Conservation (phyloP, 2,797 vertebrate genomes). For the Gobio occitaniae region DNA sequence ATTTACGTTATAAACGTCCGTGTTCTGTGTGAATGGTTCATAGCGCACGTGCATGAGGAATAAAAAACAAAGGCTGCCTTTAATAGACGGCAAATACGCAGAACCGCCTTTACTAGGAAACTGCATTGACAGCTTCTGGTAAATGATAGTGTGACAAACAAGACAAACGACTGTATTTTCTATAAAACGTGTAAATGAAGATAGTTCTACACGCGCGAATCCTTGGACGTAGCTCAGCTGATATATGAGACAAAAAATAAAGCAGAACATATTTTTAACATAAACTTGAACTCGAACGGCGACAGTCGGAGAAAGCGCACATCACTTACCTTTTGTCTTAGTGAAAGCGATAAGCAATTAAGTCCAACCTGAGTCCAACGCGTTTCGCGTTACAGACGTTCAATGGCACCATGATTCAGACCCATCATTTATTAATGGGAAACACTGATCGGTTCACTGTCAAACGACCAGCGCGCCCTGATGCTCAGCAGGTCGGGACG, state of each 20-base stretch:
- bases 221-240: too few relatives aligned
- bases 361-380: slow-evolving; percentile 33
- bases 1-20: not conserved
- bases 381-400: slow-evolving; percentile 40
- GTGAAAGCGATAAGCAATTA: slow-evolving; percentile 29
- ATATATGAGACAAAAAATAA: not conserved
- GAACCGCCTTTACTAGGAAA: slow-evolving; percentile 39
- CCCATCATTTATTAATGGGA: slow-evolving; percentile 40
- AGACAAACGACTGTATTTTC: not conserved
- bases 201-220: not conserved
- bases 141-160: slow-evolving; percentile 11
- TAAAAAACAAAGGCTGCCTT: slow-evolving; percentile 31
- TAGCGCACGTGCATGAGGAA: slow-evolving; percentile 18
- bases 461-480: slow-evolving; percentile 12
- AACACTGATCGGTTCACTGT: not conserved
- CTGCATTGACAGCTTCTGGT: slow-evolving; percentile 13
- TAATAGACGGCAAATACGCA: slow-evolving; percentile 33
- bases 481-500: slow-evolving; percentile 4
- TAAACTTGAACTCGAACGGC: not conserved
- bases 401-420: slow-evolving; percentile 31
- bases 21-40: not conserved
- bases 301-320: slow-evolving; percentile 31
- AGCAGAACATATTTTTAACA: not conserved
- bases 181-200: not conserved
- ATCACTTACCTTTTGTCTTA: slow-evolving; percentile 48